Evolutionary conservation across 2,113 vertebrate species (phyloP).

Genomic region (Gnathonemus echidnorhynchus): DNA sequence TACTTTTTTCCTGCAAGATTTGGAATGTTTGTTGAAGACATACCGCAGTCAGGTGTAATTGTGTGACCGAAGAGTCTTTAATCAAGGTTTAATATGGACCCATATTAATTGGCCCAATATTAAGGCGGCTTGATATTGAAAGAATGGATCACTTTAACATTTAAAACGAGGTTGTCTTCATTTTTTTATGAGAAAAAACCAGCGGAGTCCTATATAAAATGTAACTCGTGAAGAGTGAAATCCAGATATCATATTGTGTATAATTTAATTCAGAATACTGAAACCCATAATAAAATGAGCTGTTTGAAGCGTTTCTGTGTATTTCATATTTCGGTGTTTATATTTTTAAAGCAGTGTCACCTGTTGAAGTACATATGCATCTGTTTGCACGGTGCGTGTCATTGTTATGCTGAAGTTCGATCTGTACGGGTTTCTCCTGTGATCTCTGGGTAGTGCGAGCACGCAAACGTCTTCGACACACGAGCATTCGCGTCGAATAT

Average conservation of each 20-base stretch:
- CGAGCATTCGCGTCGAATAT: neutral
- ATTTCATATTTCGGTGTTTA: neutral
- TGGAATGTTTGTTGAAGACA: neutral
- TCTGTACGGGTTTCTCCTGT: neutral
- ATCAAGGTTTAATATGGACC: neutral
- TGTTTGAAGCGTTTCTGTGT: neutral
- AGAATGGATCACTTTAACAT: neutral
- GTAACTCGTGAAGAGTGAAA: conserved; percentile 7
- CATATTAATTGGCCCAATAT: neutral
- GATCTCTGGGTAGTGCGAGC: neutral
- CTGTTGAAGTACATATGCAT: neutral
- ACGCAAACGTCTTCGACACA: neutral
- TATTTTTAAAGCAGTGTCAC: neutral
- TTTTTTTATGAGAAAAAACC: neutral
- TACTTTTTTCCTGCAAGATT: neutral
- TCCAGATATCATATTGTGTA: neutral
- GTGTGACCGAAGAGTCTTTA: neutral
- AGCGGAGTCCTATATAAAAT: neutral
- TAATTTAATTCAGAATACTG: conserved; percentile 12
- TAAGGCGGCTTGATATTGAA: neutral
- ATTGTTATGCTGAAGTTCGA: neutral
- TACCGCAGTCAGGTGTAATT: neutral
- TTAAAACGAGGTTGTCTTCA: neutral
- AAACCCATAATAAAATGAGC: neutral
- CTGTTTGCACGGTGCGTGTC: neutral